Base-by-base conservation (phyloP, 2,113 vertebrate genomes). In the Xyliphius kryptos region DNA sequence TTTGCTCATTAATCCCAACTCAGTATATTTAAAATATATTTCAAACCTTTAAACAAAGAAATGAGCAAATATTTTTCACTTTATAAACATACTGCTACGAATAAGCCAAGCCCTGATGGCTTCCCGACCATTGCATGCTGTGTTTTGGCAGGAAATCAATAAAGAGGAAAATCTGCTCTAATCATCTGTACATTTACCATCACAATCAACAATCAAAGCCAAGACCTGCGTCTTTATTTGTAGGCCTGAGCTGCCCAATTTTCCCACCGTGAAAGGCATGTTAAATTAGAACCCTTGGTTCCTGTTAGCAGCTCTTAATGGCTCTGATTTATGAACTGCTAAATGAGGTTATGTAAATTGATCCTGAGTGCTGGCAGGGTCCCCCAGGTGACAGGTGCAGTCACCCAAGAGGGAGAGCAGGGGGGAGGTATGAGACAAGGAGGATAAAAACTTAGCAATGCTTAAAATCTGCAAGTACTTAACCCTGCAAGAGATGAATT, bases 291-390 rank as follows among this genome's bases (percentile, higher is more conserved):
- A 97, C 90, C 93, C 93, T 97, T 89, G 92, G 91, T 95, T 96
- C 93, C 92, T 94, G 94, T 95, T 95, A 95, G 94, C 86, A 82
- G 90, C 91, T 92, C 92, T 92, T 98, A 98, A 99, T 99, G 95
- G 92, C 94, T 92, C 94, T 97, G 95, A 99, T 99, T 99, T 97
- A 95, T 99, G 94, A 99, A 97, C 96, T 92, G 93, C 95, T 97
- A 99, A 99, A 99, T 96, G 94, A 97, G 95, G 96, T 99, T 99
- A 99, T 99, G 96, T 98, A 99, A 99, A 99, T 98, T 92, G 93
- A 96, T 96, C 92, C 91, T 92, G 91, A 92, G 92, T 92, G 92
- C 91, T 92, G 82, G 79, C 91, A 90, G 89, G 90, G 92, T 92
- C 88, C 89, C 89, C 93, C 96, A 98, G 96, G 96, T 98, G 96